These are phyloP conservation scores for Bos indicus DNA, from an alignment of 2,113 vertebrate species.

Conservation along the genomic window DNA sequence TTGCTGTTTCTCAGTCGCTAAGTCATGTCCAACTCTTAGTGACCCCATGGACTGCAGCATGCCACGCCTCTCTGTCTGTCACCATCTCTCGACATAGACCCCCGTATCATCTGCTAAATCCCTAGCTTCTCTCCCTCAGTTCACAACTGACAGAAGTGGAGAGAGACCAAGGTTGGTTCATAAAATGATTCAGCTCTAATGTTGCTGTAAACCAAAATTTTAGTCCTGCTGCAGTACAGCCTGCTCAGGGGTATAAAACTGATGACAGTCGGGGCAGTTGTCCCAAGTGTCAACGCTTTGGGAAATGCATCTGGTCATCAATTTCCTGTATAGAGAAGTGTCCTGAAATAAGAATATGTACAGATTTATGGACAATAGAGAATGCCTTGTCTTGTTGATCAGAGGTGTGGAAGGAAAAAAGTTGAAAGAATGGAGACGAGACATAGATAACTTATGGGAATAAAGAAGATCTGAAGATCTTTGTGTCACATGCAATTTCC, in stretches of 20 bases:
- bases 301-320: not conserved
- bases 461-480: not conserved
- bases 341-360: not conserved
- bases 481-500: not conserved
- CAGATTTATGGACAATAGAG: not conserved
- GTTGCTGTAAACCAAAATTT: not conserved
- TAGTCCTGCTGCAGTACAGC: not conserved
- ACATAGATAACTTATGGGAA: not conserved
- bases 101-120: not conserved
- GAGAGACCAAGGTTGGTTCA: not conserved
- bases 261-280: fast-evolving
- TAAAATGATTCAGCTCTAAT: not conserved
- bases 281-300: not conserved
- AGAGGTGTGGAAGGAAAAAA: not conserved
- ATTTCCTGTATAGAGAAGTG: not conserved
- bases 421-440: not conserved
- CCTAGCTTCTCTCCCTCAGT: not conserved
- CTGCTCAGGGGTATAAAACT: not conserved
- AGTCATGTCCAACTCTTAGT: not conserved
- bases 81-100: not conserved
- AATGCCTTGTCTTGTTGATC: not conserved
- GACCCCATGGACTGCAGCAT: fast-evolving
- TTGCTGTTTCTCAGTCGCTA: fast-evolving
- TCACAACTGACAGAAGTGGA: not conserved
- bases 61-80: not conserved